phyloP scores from a whole-genome alignment of 2,888 invertebrate genomes.

The Protonemura montana region DNA sequence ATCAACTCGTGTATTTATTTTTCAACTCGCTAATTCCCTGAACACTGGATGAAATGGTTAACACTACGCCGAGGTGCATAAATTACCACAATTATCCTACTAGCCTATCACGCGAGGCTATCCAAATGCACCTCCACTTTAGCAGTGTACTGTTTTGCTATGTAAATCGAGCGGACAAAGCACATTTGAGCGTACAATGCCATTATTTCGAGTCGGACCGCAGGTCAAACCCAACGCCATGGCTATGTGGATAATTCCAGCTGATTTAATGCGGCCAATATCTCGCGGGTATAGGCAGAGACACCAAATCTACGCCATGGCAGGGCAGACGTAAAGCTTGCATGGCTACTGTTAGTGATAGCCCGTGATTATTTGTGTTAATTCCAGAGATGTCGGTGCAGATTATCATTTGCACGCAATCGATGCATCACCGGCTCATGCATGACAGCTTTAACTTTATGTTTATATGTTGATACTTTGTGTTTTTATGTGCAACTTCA shows the following conservation, averaged over 20 bases:
- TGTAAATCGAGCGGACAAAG: background rate
- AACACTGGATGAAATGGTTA: background rate
- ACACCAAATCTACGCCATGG: background rate
- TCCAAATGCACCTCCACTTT: background rate
- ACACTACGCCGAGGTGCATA: background rate
- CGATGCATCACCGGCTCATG: background rate
- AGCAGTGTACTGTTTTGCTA: background rate
- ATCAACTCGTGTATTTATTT: background rate
- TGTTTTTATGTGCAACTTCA: too few species aligned
- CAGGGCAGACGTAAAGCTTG: background rate
- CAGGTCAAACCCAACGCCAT: background rate
- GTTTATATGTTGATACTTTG: too few species aligned
- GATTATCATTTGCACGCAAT: background rate
- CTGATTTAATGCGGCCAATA: background rate
- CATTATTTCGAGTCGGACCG: background rate
- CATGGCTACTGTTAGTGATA: background rate
- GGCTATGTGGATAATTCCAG: background rate
- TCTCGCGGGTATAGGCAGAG: background rate
- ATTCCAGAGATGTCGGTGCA: background rate
- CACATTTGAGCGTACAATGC: background rate
- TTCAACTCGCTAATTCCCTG: background rate
- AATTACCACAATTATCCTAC: background rate
- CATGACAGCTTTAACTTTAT: too few species aligned
- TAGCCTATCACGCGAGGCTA: background rate
- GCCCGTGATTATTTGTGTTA: background rate